Base-by-base conservation (phyloP, 2,888 invertebrate species). In the Ichneumoninae sp. region DNA sequence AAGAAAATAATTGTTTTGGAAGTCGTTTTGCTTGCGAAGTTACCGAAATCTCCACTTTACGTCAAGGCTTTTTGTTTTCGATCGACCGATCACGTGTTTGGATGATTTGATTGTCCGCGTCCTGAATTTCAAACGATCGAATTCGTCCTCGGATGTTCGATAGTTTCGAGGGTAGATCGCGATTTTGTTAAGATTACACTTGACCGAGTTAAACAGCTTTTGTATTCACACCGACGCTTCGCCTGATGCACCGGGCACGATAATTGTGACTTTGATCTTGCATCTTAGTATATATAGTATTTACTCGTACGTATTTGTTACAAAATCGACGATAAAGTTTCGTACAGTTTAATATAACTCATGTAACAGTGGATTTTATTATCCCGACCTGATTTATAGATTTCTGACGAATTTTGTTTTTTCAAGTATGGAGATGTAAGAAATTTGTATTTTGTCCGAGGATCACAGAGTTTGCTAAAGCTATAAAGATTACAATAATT, bases 81-180 rank as follows among this genome's bases (percentile, higher is more conserved):
- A 54, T 66, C 13, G 10, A 33, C n/a, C 33, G 40, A 13, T 33
- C 50, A 66, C 57, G 80, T 80, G 62, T 57, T 72, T 78, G 50
- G 26, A 22, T 26, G 36, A 6, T 3, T 47, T 30, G 8, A n/a
- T 54, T 57, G 44, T 44, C 19, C 50, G 70, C 22, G 69, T 60
- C n/a, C n/a, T 52, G 68, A 78, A 70, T 70, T 70, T 57, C n/a
- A 36, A 60, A 13, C 44, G 16, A 40, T n/a, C 47, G 22, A 68
- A 26, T 68, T n/a, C 10, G 44, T 70, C 78, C 47, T 50, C 19
- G 69, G 13, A 57, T 3, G 57, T 8, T 57, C 57, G 33, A 78
- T 50, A 7, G 70, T 60, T 62, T 60, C 16, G 70, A 78, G 19
- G 70, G 47, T 47, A 57, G 47, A 78, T 22, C 47, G 70, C 44